Conservation (phyloP, 2,113 vertebrate genomes). For the Bambusicola thoracicus region DNA sequence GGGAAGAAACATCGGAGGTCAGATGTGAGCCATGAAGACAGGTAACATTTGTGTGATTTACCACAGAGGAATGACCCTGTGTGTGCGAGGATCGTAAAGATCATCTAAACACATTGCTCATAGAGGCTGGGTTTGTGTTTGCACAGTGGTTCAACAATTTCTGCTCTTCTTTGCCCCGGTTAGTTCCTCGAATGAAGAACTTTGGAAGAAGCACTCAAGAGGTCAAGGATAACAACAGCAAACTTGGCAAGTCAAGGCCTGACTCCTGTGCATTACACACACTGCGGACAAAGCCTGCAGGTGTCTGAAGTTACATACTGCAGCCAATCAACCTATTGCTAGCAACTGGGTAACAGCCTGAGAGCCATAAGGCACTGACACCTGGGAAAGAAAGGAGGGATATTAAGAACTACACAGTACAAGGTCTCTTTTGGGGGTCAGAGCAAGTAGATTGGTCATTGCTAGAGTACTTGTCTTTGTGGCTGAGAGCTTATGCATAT, state of each 20-base stretch:
- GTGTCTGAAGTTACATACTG: background rate
- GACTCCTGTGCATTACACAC: background rate
- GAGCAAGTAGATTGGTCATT: fast-evolving
- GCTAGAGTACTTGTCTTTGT: background rate
- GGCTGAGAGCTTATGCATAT: fast-evolving
- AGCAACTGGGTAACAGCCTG: background rate
- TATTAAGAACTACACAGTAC: background rate
- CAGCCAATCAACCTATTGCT: background rate
- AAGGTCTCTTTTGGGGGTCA: background rate
- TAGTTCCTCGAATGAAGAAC: background rate
- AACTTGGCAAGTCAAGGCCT: background rate
- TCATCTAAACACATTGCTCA: background rate
- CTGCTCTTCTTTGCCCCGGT: background rate
- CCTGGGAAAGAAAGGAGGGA: background rate
- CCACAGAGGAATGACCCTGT: background rate
- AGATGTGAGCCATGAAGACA: background rate
- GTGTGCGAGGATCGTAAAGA: background rate
- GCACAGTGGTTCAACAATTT: background rate
- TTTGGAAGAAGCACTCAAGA: background rate
- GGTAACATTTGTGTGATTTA: background rate
- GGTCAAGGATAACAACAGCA: background rate
- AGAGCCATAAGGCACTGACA: background rate
- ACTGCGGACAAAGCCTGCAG: background rate
- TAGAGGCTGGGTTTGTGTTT: background rate
- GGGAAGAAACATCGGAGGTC: background rate